Base-by-base conservation (phyloP, 2,797 vertebrate species). In the Cossypha polioptera region DNA sequence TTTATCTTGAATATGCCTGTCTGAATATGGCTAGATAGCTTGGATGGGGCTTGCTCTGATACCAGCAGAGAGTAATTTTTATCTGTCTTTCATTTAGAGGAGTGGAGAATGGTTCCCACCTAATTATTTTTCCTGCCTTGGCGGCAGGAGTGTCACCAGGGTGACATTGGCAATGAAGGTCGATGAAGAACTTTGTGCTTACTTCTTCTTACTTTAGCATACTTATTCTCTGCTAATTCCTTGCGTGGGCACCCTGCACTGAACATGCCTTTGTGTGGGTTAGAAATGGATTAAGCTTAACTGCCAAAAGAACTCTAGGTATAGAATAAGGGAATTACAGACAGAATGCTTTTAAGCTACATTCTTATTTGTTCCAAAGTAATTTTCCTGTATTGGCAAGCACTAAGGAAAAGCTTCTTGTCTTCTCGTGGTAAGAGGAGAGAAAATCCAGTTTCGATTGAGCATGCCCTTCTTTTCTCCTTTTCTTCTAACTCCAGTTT, bases 401-500 rank as follows among this genome's bases (percentile, higher is more conserved):
- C 54, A 78, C 82, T 91, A 55, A 94, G 51, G 76, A 82, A 92
- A 81, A 95, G 54, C 90, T 88, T 68, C 22, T 76, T 91, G 90
- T 94, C 67, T 28, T 81, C 90, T 77, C 20, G 7, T 53, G 13
- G 72, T 85, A 65, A 66, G 50, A 89, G 48, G 72, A 59, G 59
- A 91, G 78, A 90, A 93, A 95, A 94, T 66, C 73, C 72, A 54
- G 88, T 80, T 75, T 94, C 2, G 25, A 86, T 62, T 84, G 88
- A 91, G 58, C 16, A 22, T 92, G 63, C 38, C 92, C 74, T 95
- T 94, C 84, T 78, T 87, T 94, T 93, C 86, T 93, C 59, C 83
- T 96, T 95, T 90, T 90, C 74, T 96, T 92, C 75, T 94, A 81
- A 82, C 71, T 96, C 83, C 38, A 45, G n/a, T 88, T 97, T 97